These are phyloP conservation scores for Trogon melanurus DNA, from an alignment of 2,113 vertebrate species.

Conservation along the genomic window DNA sequence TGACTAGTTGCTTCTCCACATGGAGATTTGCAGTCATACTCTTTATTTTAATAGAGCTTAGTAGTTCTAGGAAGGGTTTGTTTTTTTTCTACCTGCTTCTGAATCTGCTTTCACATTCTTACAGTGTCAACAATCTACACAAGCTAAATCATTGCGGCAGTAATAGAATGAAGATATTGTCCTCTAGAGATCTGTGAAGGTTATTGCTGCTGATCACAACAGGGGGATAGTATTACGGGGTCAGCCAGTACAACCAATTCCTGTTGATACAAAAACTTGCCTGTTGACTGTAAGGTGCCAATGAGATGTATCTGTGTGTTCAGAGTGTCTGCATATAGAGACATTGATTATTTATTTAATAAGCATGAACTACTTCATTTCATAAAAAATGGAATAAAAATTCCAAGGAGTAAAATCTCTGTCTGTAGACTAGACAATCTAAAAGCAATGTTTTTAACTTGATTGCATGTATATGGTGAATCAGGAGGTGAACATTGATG, in stretches of 20 bases:
- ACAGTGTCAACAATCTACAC: slow-evolving; percentile 27
- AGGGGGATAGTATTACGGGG: not conserved
- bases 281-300: not conserved
- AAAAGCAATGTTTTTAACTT: not conserved
- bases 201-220: slow-evolving; percentile 14
- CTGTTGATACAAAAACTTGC: not conserved
- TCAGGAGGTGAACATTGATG: not conserved
- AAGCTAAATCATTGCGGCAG: slow-evolving; percentile 34
- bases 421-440: not conserved
- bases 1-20: not conserved
- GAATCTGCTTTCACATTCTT: slow-evolving; percentile 42
- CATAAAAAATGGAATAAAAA: not conserved
- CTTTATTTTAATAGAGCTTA: not conserved
- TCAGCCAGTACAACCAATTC: not conserved
- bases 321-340: not conserved
- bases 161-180: slow-evolving; percentile 26
- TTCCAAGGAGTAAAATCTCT: not conserved
- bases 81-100: slow-evolving; percentile 31
- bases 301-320: not conserved
- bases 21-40: not conserved
- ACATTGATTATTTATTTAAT: not conserved
- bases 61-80: not conserved
- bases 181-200: slow-evolving; percentile 46
- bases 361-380: not conserved
- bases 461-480: not conserved